A percentile compares a stretch with the other conserved stretches of the same genome.
phyloP scores from a whole-genome alignment of 2,113 vertebrate genomes.

The Quiscalus mexicanus region DNA sequence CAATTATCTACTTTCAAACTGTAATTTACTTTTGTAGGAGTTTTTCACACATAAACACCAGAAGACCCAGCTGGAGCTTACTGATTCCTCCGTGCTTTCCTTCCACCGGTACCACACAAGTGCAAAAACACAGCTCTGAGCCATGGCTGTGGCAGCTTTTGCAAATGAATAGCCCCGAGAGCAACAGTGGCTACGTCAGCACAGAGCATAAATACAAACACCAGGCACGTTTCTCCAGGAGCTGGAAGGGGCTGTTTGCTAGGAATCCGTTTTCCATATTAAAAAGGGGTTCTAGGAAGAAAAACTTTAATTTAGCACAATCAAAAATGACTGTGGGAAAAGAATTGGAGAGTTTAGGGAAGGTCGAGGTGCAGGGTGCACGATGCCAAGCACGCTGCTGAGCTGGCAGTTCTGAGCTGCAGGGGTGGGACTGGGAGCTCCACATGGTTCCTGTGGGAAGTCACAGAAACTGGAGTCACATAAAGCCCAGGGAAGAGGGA shows the following conservation, averaged over 20 bases:
- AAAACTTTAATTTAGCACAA: background rate
- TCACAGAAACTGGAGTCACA: background rate
- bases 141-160: background rate
- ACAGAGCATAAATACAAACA: background rate
- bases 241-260: background rate
- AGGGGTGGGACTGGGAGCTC: background rate
- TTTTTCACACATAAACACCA: background rate
- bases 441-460: background rate
- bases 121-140: background rate
- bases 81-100: background rate
- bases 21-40: background rate
- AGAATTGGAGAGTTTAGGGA: background rate
- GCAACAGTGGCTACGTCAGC: background rate
- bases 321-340: background rate
- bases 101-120: background rate
- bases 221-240: background rate
- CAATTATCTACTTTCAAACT: conserved; percentile 44
- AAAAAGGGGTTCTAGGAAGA: background rate
- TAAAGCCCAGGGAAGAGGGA: background rate
- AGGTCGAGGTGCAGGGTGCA: background rate
- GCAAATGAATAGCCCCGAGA: background rate
- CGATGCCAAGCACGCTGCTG: background rate
- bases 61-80: background rate
- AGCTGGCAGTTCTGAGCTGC: background rate
- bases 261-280: background rate